Evolutionary conservation across 2,113 vertebrate genomes (phyloP), one percentile per base, ranked within the genome.

Genomic region (Columba janthina): DNA sequence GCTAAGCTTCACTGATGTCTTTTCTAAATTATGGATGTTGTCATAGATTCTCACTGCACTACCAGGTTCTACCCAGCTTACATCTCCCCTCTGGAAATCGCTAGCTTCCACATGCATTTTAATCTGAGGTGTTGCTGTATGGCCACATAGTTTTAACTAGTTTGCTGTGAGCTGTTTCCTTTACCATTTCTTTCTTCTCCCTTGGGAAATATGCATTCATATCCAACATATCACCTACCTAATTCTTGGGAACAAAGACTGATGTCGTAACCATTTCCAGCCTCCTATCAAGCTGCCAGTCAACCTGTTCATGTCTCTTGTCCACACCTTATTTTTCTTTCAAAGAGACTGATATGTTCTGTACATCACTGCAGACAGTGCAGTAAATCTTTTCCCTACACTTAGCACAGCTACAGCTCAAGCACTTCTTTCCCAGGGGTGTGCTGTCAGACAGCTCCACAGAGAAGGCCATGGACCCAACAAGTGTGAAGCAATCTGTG

Each of bases 341-440:
- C 5, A 0, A 3, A 36, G 46, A 38, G 25, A 31, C 26, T 40
- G 14, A 50, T 28, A 28, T 73, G 20, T 42, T 48, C 56, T 61
- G 25, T 72, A 28, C 8, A 11, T 75, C 3, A 1, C 32, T 0
- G 0, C 16, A 69, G 60, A 50, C 48, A 70, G 46, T 6, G 1
- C 6, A 15, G 10, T 62, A 51, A 89, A 74, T 40, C 60, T 11
- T 83, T 70, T 44, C 24, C 34, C 65, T 71, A 10, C 9, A 48
- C 8, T 10, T 66, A 56, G 6, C 7, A 44, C 0, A 2, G 22
- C 19, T 58, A 15, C 31, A 48, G 36, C 12, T 42, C 1, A 0
- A 24, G 8, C 46, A 36, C 15, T 42, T 85, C 64, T 48, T 56
- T 89, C 25, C 14, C 29, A 42, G 15, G 8, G 3, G 2, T 13